A percentile compares a stretch with the other conserved stretches of the same genome.
Conservation (phyloP, 2,113 vertebrate genomes). For the Drymodes brunneopygia region DNA sequence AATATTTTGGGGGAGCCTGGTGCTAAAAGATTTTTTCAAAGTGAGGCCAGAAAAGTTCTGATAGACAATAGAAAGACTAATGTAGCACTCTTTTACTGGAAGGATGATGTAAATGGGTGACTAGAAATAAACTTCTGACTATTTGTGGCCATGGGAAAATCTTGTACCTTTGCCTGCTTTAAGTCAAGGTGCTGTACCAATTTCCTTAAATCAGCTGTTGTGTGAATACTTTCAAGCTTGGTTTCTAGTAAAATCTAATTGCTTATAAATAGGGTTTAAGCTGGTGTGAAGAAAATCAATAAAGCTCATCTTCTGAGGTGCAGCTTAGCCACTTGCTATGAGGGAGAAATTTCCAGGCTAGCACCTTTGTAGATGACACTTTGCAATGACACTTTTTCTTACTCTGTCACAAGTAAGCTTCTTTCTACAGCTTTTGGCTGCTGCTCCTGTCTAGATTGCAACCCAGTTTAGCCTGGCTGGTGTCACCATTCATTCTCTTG, state of each 20-base stretch:
- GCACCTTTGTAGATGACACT: not conserved
- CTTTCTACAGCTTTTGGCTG: not conserved
- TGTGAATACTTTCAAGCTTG: not conserved
- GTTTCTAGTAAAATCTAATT: not conserved
- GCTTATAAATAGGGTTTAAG: not conserved
- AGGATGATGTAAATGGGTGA: not conserved
- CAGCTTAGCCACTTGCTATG: not conserved
- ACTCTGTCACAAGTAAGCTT: not conserved
- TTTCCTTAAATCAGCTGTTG: not conserved
- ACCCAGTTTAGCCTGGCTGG: not conserved
- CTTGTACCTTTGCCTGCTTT: not conserved
- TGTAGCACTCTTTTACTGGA: not conserved
- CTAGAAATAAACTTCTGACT: not conserved
- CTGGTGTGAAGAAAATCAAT: not conserved
- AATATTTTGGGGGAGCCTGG: not conserved
- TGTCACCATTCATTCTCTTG: not conserved
- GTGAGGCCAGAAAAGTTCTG: not conserved
- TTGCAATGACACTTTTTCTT: not conserved
- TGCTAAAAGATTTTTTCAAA: not conserved
- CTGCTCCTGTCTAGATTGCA: not conserved
- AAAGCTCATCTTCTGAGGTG: not conserved
- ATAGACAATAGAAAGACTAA: not conserved
- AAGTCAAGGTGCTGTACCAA: not conserved
- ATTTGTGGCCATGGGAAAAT: not conserved
- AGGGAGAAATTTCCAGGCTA: not conserved